A percentile compares a stretch with the other conserved stretches of the same genome.
Conservation (phyloP, 2,888 invertebrate species). For the Brachyptera putata region DNA sequence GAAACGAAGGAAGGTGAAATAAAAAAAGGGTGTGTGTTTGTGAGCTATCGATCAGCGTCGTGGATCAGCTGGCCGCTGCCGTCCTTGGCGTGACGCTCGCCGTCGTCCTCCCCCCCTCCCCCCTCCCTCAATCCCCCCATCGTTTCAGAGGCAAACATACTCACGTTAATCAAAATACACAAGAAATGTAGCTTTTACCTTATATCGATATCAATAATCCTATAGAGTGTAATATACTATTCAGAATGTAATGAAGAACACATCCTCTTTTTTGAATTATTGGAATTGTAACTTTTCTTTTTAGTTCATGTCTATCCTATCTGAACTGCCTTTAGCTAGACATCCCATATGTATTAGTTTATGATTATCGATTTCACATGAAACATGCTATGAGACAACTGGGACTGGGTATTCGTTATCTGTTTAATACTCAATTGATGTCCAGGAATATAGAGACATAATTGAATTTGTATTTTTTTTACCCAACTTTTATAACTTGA, state of each 20-base stretch:
- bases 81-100: slow-evolving; percentile 12
- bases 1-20: not conserved
- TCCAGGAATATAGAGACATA: too few relatives aligned
- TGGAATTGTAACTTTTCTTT: not conserved
- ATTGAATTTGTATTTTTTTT: too few relatives aligned
- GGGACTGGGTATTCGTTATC: too few relatives aligned
- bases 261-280: too few relatives aligned
- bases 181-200: not conserved
- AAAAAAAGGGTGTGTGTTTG: slow-evolving; percentile 7
- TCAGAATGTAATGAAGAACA: not conserved
- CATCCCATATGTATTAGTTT: too few relatives aligned
- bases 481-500: too few relatives aligned
- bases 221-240: not conserved
- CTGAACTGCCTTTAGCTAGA: too few relatives aligned
- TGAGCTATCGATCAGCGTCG: slow-evolving; percentile 3
- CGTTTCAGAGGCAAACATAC: not conserved
- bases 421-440: too few relatives aligned
- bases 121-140: not conserved
- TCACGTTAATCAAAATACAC: slow-evolving; percentile 7
- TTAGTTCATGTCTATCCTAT: too few relatives aligned
- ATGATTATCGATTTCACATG: too few relatives aligned
- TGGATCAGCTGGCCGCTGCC: slow-evolving; percentile 7
- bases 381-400: too few relatives aligned
- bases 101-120: not conserved
- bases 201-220: slow-evolving; percentile 3